Evolutionary conservation across 1,140 invertebrate genomes (phyloP).

Genomic region (Epicauta chinensis): DNA sequence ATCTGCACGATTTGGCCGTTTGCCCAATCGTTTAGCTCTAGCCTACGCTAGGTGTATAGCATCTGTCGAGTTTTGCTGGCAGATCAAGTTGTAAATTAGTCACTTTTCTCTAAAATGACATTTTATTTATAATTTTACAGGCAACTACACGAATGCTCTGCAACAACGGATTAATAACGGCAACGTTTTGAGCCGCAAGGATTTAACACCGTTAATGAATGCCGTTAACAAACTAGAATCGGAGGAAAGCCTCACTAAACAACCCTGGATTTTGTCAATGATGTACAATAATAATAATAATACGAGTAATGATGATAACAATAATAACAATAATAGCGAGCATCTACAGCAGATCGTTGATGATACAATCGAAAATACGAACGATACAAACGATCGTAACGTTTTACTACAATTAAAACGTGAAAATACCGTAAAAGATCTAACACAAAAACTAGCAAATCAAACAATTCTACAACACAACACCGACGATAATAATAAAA

Average conservation of each 20-base stretch:
- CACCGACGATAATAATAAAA: slow-evolving; percentile 46
- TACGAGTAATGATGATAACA: slow-evolving; percentile 45
- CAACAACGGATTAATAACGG: slow-evolving; percentile 52
- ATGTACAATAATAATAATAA: slow-evolving; percentile 47
- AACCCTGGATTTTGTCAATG: slow-evolving; percentile 52
- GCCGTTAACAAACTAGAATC: slow-evolving; percentile 52
- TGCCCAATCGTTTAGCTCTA: too few species aligned
- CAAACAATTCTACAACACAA: slow-evolving; percentile 56
- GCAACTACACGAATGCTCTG: slow-evolving; percentile 50
- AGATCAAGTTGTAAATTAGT: too few species aligned
- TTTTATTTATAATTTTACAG: slow-evolving; percentile 33
- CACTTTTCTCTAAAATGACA: too few species aligned
- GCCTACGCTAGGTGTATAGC: too few species aligned
- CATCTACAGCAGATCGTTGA: slow-evolving; percentile 46
- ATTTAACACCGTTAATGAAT: slow-evolving; percentile 52
- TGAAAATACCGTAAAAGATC: slow-evolving; percentile 78
- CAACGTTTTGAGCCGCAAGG: slow-evolving; percentile 48
- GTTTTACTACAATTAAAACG: slow-evolving; percentile 58
- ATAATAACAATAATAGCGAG: slow-evolving; percentile 46
- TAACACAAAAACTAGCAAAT: slow-evolving; percentile 75
- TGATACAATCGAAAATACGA: slow-evolving; percentile 47
- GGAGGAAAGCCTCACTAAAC: slow-evolving; percentile 48
- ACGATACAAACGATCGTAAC: slow-evolving; percentile 55
- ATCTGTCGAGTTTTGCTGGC: too few species aligned
- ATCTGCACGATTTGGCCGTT: too few species aligned